Evolutionary conservation across 2,797 vertebrate genomes (phyloP).

Genomic region (Pogoniulus pusillus): DNA sequence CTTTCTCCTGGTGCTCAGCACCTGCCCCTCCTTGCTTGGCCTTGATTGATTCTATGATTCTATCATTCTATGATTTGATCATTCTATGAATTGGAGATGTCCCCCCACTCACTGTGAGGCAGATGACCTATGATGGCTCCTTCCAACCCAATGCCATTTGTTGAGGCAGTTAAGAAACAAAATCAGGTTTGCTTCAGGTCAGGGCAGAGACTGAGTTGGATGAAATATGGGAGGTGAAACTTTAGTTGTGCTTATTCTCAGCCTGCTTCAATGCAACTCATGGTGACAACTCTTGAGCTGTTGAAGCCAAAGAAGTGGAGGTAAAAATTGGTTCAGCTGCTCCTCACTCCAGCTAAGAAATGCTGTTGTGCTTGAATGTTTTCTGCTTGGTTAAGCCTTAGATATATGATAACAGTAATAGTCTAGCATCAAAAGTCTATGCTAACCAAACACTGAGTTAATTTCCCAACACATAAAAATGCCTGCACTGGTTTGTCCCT

Average conservation of each 20-base stretch:
- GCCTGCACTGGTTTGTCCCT: not conserved
- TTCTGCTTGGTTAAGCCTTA: not conserved
- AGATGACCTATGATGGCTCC: no score
- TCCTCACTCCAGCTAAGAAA: not conserved
- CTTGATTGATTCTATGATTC: no score
- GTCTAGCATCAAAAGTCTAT: slow-evolving; percentile 11
- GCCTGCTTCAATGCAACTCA: not conserved
- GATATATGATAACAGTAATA: slow-evolving; percentile 29
- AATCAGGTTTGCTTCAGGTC: not conserved
- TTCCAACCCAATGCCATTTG: no score
- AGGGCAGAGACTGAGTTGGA: not conserved
- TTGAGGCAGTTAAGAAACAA: not conserved
- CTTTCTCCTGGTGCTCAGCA: no score
- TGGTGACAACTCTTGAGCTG: not conserved
- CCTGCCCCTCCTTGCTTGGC: no score
- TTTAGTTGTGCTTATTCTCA: not conserved
- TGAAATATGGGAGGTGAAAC: not conserved
- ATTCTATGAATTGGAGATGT: no score
- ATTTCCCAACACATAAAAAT: slow-evolving; percentile 27
- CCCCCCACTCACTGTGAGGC: no score
- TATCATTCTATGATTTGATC: no score
- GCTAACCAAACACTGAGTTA: not conserved
- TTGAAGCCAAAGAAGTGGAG: not conserved
- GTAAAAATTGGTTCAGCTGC: not conserved
- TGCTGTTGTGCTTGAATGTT: not conserved